phyloP scores from a whole-genome alignment of 2,113 vertebrate species.

The Clinocottus analis region DNA sequence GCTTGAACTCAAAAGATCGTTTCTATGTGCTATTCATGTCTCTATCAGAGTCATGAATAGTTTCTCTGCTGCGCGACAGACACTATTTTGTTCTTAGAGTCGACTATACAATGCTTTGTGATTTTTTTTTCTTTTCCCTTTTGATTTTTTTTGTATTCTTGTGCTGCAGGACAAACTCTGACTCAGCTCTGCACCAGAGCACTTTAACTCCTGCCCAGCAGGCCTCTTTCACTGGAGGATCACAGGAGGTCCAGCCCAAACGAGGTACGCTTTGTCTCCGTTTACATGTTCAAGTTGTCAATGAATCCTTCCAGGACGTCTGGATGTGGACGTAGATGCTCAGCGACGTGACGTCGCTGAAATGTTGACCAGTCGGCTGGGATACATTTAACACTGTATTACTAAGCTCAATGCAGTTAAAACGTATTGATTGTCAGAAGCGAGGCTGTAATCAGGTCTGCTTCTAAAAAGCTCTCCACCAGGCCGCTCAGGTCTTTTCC shows the following conservation, averaged over 20 bases:
- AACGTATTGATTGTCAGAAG: background rate
- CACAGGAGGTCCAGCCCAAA: constrained; percentile 93
- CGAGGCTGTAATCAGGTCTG: background rate
- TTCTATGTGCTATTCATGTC: background rate
- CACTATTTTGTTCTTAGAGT: background rate
- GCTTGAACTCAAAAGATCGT: background rate
- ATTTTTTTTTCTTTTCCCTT: background rate
- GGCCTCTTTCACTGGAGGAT: constrained; percentile 87
- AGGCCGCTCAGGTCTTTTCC: background rate
- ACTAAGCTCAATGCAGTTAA: background rate
- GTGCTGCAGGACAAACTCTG: constrained; percentile 92
- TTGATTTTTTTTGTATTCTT: constrained; percentile 24
- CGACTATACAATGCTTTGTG: background rate
- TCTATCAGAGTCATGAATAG: background rate
- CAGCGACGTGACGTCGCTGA: background rate
- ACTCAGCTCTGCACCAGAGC: constrained; percentile 98
- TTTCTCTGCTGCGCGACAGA: background rate
- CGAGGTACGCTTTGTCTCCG: constrained; percentile 82
- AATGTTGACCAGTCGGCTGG: background rate
- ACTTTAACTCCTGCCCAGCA: constrained; percentile 89
- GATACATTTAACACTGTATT: background rate
- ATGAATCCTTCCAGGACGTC: background rate
- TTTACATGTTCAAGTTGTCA: background rate
- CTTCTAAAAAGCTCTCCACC: background rate
- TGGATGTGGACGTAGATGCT: background rate